Evolutionary conservation across 1,140 invertebrate species (phyloP), one percentile per base, ranked within the genome.

Genomic region (Kradibia gibbosae): DNA sequence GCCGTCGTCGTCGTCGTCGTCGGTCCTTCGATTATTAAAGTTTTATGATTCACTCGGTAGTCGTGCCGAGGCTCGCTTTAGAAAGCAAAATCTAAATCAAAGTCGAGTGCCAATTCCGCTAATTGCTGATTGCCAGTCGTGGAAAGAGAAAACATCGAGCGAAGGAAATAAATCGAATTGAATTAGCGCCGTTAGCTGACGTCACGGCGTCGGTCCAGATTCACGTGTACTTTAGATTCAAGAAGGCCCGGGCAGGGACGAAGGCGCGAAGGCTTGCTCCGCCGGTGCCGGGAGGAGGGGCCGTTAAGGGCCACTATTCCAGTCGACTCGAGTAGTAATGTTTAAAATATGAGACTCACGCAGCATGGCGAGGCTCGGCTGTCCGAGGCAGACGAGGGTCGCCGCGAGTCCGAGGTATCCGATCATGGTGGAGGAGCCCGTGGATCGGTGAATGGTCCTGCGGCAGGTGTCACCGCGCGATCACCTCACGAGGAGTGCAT

Each of bases 401-500:
- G 34, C 75, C 31, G 34, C 71, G 22, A 82, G 17, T 3, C 11
- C 28, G 1, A 73, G 17, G 42, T 62, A 62, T 10, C 62, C 36
- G 28, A 48, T 60, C 80, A 82, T 82, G 53, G 0, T 60, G 72
- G 0, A 22, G 39, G 50, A 28, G 55, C 31, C 11, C 31, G 25
- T 22, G 39, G 15, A 8, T 22, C 45, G 73, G 34, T 42, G n/a
- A 22, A 1, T 36, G 34, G 13, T 48, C 3, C 13, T 72, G 70
- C 70, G 28, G 48, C 22, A 36, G 45, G 25, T 74, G 31, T 48
- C 11, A 31, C 48, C 50, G 48, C 31, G n/a, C 45, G 17, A 17
- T 73, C 50, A 45, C 28, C 55, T 17, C 74, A n/a, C 15, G 28
- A 74, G 28, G 5, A 91, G 89, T 90, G 88, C 87, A 85, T 87